A percentile compares a stretch with the other conserved stretches of the same genome.
Conservation (phyloP, 1,140 invertebrate species). For the Habropoda laboriosa region DNA sequence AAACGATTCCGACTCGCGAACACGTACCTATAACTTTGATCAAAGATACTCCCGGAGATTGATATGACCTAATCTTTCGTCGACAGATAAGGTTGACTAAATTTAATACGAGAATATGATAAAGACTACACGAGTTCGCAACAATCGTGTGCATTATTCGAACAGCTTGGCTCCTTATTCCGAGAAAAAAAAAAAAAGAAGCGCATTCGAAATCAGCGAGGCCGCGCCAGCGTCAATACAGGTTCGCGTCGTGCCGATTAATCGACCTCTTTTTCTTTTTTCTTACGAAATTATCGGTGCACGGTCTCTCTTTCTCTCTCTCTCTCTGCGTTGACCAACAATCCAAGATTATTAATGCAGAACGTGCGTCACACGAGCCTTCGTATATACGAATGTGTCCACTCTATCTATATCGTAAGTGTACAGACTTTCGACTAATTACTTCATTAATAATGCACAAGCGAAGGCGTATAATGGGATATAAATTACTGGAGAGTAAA, state of each 20-base stretch:
- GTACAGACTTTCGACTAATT: constrained; percentile 63
- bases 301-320: too few relatives aligned
- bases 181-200: too few relatives aligned
- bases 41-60: neutral
- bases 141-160: neutral
- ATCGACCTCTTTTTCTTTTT: constrained; percentile 1
- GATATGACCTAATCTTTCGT: constrained; percentile 13
- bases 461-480: constrained; percentile 54
- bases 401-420: constrained; percentile 23
- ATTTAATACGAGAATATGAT: neutral
- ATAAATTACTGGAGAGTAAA: constrained; percentile 68
- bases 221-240: neutral
- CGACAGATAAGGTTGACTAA: constrained; percentile 3
- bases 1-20: neutral
- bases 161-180: neutral
- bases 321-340: too few relatives aligned
- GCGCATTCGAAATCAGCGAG: neutral
- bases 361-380: constrained; percentile 2
- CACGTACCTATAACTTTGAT: neutral
- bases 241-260: neutral
- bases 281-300: neutral
- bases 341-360: constrained; percentile 26
- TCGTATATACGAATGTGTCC: neutral
- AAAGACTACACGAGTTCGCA: neutral
- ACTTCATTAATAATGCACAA: constrained; percentile 72